These are phyloP conservation scores for Mycetomoellerius zeteki DNA, from an alignment of 1,140 invertebrate species.

Conservation along the genomic window DNA sequence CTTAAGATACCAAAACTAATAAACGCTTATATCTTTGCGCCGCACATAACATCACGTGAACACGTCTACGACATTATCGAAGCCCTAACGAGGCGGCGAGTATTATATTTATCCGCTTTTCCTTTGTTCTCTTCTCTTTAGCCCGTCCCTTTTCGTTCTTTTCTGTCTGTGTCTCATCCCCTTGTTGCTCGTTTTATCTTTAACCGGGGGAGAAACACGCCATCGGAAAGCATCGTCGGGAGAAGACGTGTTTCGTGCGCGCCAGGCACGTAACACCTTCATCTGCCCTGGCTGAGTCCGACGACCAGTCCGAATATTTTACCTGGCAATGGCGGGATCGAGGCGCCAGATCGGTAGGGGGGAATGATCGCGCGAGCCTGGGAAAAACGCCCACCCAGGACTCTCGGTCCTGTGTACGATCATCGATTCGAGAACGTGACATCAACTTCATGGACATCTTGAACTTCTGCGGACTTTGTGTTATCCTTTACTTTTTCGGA, in stretches of 20 bases:
- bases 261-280: constrained; percentile 82
- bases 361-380: constrained; percentile 67
- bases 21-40: neutral
- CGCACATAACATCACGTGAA: neutral
- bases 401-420: constrained; percentile 57
- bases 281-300: constrained; percentile 77
- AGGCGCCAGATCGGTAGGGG: constrained; percentile 64
- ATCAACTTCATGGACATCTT: constrained; percentile 18
- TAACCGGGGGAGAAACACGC: constrained; percentile 38
- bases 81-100: constrained; percentile 27
- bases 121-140: constrained; percentile 20
- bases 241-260: constrained; percentile 70
- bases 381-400: constrained; percentile 74
- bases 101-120: constrained; percentile 49
- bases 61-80: neutral
- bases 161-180: constrained; percentile 45
- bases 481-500: neutral
- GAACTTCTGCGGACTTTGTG: neutral
- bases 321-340: constrained; percentile 60
- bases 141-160: constrained; percentile 21
- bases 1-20: neutral
- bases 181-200: constrained; percentile 58
- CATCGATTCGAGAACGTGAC: constrained; percentile 53
- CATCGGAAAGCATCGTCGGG: constrained; percentile 44
- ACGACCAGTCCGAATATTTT: constrained; percentile 72